Evolutionary conservation across 2,888 invertebrate genomes (phyloP), one percentile per base, ranked within the genome.

Genomic region (Andrena chrysosceles): DNA sequence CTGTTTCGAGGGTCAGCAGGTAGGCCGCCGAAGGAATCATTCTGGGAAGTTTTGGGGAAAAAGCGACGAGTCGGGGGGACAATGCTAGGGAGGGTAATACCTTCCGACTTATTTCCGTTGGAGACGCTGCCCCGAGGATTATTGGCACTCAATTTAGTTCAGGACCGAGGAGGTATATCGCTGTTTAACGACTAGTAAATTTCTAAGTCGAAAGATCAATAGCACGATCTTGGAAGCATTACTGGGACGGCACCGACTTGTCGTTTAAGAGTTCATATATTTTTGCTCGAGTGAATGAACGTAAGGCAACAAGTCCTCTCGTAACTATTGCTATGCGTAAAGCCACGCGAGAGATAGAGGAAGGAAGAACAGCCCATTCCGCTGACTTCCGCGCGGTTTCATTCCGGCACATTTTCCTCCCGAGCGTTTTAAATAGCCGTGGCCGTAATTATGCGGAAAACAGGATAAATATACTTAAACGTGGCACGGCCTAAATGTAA

Each of bases 401-500:
- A 5, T 62, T 48, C 52, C 42, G 49, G 35, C 31, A 33, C 54
- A 29, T 76, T 80, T 54, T 26, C 56, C 67, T 68, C 52, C 6
- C 33, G 7, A n/a, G 35, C 42, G 68, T 66, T 66, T 77, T 60
- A 69, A 69, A 81, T 70, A 69, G 69, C 54, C 52, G 48, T 33
- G 6, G 54, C 33, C 56, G 75, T 81, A 77, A 81, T 81, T 81
- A 73, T 62, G 71, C 67, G 77, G 68, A 69, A 83, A 83, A 83
- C 67, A 29, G 68, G 74, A 74, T 77, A 75, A 74, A 78, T 75
- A 63, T 75, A 72, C 63, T 78, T 69, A 64, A 84, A 76, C 42
- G 67, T 66, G 81, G 52, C 59, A 77, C 77, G 60, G 73, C 71
- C 73, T 80, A 77, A 87, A 75, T 81, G 83, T 69, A 78, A 78